Conservation (phyloP, 2,797 vertebrate genomes). For the Propithecus perrieri region DNA sequence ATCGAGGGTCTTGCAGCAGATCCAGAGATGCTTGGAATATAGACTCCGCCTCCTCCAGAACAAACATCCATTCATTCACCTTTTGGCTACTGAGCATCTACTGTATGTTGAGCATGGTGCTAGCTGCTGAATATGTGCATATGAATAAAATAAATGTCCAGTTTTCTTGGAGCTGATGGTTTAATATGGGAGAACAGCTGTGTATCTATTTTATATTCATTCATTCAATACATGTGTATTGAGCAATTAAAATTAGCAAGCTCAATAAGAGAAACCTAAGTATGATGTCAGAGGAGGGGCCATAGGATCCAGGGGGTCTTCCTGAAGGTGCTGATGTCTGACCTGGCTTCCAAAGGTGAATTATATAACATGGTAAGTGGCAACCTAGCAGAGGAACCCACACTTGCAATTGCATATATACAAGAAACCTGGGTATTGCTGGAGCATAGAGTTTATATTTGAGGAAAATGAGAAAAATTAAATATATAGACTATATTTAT, state of each 20-base stretch:
- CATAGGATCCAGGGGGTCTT: not conserved
- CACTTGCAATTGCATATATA: not conserved
- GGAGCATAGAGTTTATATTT: accelerated
- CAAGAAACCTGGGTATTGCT: not conserved
- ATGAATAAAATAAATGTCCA: not conserved
- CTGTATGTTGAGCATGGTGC: not conserved
- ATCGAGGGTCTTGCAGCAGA: not conserved
- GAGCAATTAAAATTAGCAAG: not conserved
- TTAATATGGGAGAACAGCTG: not conserved
- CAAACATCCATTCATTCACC: not conserved
- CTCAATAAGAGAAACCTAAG: not conserved
- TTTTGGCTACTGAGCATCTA: not conserved
- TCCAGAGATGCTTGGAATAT: not conserved
- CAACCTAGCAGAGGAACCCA: not conserved
- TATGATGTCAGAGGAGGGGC: not conserved
- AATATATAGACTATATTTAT: not conserved
- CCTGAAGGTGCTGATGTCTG: not conserved
- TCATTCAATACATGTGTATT: not conserved
- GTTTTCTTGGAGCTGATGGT: not conserved
- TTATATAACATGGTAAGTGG: not conserved
- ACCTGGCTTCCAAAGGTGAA: not conserved
- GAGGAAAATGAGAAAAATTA: not conserved
- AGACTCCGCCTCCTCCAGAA: not conserved
- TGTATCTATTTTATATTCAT: not conserved
- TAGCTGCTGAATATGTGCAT: not conserved